Evolutionary conservation across 2,888 invertebrate genomes (phyloP).

Genomic region (Nudaria mundana): DNA sequence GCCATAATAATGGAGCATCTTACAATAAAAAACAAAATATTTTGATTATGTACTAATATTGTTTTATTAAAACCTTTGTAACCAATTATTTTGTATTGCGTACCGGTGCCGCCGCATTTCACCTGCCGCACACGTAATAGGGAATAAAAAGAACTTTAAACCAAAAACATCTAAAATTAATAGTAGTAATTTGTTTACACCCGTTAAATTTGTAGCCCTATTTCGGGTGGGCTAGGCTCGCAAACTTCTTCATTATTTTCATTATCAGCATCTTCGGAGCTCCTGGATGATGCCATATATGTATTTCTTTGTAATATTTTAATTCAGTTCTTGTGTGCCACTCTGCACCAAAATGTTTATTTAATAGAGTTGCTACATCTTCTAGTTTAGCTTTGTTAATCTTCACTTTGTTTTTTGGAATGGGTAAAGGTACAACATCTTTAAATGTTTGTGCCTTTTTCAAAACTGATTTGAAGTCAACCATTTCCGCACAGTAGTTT

Average conservation of each 20-base stretch:
- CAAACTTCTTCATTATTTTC: not conserved
- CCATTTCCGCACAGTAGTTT: constrained; percentile 5
- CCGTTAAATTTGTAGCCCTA: not conserved
- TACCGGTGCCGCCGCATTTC: not conserved
- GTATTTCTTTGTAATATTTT: not conserved
- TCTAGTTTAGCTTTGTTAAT: constrained; percentile 2
- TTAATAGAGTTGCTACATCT: not conserved
- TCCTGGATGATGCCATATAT: not conserved
- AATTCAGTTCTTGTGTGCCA: not conserved
- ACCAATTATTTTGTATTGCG: too few species aligned
- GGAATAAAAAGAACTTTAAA: not conserved
- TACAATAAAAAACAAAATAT: too few species aligned
- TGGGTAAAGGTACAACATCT: constrained; percentile 4
- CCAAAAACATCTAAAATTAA: too few species aligned
- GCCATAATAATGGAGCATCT: too few species aligned
- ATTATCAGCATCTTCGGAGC: not conserved
- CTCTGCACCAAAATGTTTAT: constrained; percentile 1
- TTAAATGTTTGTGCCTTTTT: constrained; percentile 3
- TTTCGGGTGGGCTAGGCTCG: constrained; percentile 1
- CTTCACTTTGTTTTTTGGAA: constrained; percentile 3
- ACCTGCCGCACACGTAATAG: too few species aligned
- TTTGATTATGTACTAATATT: too few species aligned
- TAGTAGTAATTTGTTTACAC: too few species aligned
- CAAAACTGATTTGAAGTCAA: constrained; percentile 1
- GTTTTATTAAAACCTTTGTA: too few species aligned